Evolutionary conservation across 2,888 invertebrate species (phyloP), one percentile per base, ranked within the genome.

Genomic region (Rhorus exstirpatorius): DNA sequence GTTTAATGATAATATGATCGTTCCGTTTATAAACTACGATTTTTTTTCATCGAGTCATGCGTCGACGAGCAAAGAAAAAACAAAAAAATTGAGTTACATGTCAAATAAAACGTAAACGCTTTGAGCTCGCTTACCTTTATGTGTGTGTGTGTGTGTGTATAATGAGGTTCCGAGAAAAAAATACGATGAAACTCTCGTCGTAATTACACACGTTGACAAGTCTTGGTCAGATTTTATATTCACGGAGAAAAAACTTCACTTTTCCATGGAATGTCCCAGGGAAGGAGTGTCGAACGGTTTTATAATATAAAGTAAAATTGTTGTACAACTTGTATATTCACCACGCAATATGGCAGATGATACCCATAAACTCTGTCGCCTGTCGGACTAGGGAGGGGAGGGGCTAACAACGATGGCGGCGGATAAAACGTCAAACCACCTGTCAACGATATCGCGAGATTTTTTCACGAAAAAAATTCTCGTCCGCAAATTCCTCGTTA

Each of bases 341-440:
- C 82, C 86, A 84, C 79, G 83, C 89, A 89, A 87, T 88, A 88
- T 87, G 87, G 89, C 87, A 87, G 86, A 85, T 63, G 67, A 61
- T 61, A n/a, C 80, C 74, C 71, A 80, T 79, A 79, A 46, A 70
- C 84, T 81, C 72, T 77, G 79, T 72, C 14, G 24, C n/a, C 31
- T 53, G 17, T 17, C 55, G n/a, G 76, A 80, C 77, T 82, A 83
- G n/a, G 2, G 31, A 6, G 31, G 31, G 31, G 3, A 31, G 31
- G 2, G 3, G 31, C 31, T 31, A n/a, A 86, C 86, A 85, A 86
- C 84, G 83, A 87, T 83, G 85, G 83, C 84, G 83, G 80, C 85
- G 76, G 80, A 84, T 3, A 79, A 86, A 88, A 88, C 84, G 88
- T 88, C 87, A 88, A 89, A 87, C 87, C 87, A 89, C 87, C 86